A percentile compares a stretch with the other conserved stretches of the same genome.
Conservation (phyloP, 2,888 invertebrate species). For the Phalangium opilio region DNA sequence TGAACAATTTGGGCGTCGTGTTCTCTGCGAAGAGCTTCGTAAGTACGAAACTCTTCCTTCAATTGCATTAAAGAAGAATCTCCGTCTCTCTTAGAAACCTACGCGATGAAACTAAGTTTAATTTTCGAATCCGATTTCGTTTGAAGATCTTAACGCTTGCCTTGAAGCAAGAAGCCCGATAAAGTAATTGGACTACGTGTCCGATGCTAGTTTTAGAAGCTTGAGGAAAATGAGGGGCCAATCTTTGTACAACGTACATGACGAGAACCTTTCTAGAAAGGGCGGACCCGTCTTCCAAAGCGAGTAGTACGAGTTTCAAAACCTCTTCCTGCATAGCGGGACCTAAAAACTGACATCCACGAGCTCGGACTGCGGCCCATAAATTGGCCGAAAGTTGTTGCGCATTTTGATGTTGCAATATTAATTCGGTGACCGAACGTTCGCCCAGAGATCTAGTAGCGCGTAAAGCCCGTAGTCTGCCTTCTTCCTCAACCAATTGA, state of each 20-base stretch:
- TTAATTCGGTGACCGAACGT: constrained; percentile 80
- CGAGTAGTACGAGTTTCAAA: constrained; percentile 75
- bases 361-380: constrained; percentile 90
- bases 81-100: constrained; percentile 89
- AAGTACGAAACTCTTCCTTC: constrained; percentile 89
- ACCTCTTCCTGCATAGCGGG: constrained; percentile 97
- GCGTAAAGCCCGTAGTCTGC: constrained; percentile 34
- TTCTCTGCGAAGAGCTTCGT: constrained; percentile 79
- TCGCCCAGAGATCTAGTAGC: constrained; percentile 87
- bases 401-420: constrained; percentile 88
- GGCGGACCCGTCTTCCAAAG: constrained; percentile 87
- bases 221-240: constrained; percentile 86
- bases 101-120: constrained; percentile 8
- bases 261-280: constrained; percentile 86
- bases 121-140: too few species aligned
- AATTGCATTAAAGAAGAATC: constrained; percentile 96
- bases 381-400: constrained; percentile 83
- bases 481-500: constrained; percentile 75
- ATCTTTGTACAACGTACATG: constrained; percentile 93
- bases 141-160: too few species aligned
- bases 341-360: constrained; percentile 95
- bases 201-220: constrained; percentile 98
- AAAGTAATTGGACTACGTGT: constrained; percentile 93
- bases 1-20: constrained; percentile 98
- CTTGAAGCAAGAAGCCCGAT: constrained; percentile 96